Conservation (phyloP, 1,140 invertebrate genomes). For the Acromyrmex charruanus region DNA sequence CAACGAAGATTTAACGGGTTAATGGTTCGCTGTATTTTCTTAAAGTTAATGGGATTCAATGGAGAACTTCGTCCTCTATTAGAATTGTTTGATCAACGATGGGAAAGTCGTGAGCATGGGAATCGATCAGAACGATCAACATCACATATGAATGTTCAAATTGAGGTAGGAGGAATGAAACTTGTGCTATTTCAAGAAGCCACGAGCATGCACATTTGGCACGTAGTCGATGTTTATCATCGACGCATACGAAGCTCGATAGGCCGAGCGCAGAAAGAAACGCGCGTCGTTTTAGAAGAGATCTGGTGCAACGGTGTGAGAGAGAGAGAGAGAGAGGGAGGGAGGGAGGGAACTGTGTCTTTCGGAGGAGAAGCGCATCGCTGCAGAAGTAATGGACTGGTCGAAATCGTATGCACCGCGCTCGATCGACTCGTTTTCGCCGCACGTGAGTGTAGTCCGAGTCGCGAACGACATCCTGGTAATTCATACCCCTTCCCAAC, state of each 20-base stretch:
- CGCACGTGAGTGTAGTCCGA: conserved; percentile 74
- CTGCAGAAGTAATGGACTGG: conserved; percentile 76
- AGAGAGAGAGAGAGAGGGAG: not conserved
- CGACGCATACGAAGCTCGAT: conserved; percentile 63
- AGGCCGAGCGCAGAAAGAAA: conserved; percentile 45
- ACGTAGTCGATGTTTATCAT: conserved; percentile 77
- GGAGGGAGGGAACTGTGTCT: conserved; percentile 61
- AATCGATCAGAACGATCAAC: conserved; percentile 68
- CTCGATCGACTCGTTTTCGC: conserved; percentile 77
- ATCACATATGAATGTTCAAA: conserved; percentile 28
- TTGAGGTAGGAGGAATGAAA: conserved; percentile 25
- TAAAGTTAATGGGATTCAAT: conserved; percentile 30
- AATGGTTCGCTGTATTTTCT: conserved; percentile 14
- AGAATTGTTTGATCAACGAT: conserved; percentile 69
- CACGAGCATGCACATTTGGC: conserved; percentile 70
- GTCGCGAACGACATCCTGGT: conserved; percentile 70
- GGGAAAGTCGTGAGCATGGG: conserved; percentile 39
- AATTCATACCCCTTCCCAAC: conserved; percentile 66
- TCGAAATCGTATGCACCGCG: conserved; percentile 78
- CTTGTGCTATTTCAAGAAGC: conserved; percentile 37
- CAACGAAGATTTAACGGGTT: conserved; percentile 11
- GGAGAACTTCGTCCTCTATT: conserved; percentile 49
- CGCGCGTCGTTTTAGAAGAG: conserved; percentile 19
- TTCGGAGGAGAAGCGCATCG: conserved; percentile 70
- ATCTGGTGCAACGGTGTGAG: not conserved